Conservation (phyloP, 2,888 invertebrate genomes). For the Xylophagus ater region DNA sequence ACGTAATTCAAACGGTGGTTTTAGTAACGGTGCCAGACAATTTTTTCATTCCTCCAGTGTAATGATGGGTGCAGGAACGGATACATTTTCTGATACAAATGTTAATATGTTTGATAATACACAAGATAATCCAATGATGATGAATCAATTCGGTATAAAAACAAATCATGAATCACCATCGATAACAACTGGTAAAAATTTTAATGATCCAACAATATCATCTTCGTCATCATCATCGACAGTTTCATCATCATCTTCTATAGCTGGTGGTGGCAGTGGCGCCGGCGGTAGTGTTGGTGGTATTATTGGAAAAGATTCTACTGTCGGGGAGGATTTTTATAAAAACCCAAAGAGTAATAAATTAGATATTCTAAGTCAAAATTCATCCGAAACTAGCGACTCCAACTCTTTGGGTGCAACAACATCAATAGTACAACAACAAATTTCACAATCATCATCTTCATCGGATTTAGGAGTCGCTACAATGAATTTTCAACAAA, state of each 20-base stretch:
- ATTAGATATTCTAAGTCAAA: slow-evolving; percentile 12
- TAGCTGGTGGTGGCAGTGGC: neutral
- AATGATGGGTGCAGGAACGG: slow-evolving; percentile 13
- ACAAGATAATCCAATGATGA: slow-evolving; percentile 6
- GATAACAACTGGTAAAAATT: too few relatives aligned
- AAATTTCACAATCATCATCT: slow-evolving; percentile 23
- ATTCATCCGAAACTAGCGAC: slow-evolving; percentile 31
- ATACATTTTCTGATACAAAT: slow-evolving; percentile 9
- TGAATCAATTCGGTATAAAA: slow-evolving; percentile 14
- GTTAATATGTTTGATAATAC: slow-evolving; percentile 11
- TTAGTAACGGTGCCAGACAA: slow-evolving; percentile 19
- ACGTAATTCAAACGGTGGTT: slow-evolving; percentile 11
- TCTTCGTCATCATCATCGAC: neutral
- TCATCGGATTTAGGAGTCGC: slow-evolving; percentile 41
- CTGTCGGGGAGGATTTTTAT: slow-evolving; percentile 42
- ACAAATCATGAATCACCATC: slow-evolving; percentile 8
- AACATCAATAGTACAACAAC: slow-evolving; percentile 40
- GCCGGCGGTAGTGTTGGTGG: slow-evolving; percentile 1
- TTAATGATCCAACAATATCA: slow-evolving; percentile 4
- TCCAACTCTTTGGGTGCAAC: slow-evolving; percentile 49
- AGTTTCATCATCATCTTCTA: neutral
- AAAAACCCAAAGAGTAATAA: slow-evolving; percentile 45
- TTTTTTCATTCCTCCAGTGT: slow-evolving; percentile 16
- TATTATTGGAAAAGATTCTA: neutral
- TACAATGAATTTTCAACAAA: slow-evolving; percentile 35